These are phyloP conservation scores for Odontesthes bonariensis DNA, from an alignment of 2,113 vertebrate genomes.

Conservation along the genomic window DNA sequence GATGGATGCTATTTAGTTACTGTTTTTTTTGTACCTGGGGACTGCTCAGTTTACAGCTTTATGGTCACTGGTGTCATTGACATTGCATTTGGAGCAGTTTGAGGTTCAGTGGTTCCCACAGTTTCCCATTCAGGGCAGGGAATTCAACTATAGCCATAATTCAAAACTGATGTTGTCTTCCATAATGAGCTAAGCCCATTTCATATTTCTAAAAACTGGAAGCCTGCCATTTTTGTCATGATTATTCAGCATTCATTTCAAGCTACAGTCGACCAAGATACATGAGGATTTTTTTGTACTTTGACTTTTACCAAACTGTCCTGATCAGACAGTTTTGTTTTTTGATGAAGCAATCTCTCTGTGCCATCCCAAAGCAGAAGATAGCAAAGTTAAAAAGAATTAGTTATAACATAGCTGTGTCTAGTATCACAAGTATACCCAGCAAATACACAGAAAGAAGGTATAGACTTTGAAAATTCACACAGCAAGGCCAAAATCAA, in stretches of 20 bases:
- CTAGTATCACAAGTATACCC: too few relatives aligned
- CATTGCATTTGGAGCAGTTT: not conserved
- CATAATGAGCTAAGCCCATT: not conserved
- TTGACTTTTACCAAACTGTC: too few relatives aligned
- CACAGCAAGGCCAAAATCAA: too few relatives aligned
- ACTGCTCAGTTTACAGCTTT: not conserved
- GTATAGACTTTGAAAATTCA: too few relatives aligned
- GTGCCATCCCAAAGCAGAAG: too few relatives aligned
- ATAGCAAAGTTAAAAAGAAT: too few relatives aligned
- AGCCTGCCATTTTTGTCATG: not conserved
- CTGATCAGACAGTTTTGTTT: too few relatives aligned
- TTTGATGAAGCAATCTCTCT: too few relatives aligned
- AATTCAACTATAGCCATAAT: slow-evolving; percentile 36
- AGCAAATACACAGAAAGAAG: too few relatives aligned
- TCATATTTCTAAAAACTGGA: not conserved
- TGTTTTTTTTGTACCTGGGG: not conserved
- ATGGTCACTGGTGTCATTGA: slow-evolving; percentile 1
- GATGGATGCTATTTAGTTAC: too few relatives aligned
- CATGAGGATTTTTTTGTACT: too few relatives aligned
- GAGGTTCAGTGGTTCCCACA: slow-evolving; percentile 23
- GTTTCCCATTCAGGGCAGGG: slow-evolving; percentile 23
- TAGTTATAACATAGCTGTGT: too few relatives aligned
- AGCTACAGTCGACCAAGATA: not conserved
- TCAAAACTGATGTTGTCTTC: slow-evolving; percentile 12
- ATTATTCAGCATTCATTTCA: not conserved